Evolutionary conservation across 2,797 vertebrate species (phyloP), one percentile per base, ranked within the genome.

Genomic region (Cynodonichthys magdalenae): DNA sequence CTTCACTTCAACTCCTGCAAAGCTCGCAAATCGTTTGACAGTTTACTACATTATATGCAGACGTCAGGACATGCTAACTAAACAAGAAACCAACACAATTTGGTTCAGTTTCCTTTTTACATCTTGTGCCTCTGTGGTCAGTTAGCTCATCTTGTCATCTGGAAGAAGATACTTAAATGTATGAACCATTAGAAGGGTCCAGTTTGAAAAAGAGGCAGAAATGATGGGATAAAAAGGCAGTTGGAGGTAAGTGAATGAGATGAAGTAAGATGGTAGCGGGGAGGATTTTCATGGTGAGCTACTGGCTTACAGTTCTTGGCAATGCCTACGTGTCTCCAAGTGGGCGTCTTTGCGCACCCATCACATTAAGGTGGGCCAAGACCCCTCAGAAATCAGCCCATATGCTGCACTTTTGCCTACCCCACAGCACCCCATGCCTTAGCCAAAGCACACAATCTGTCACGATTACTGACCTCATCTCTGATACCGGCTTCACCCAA

Each of bases 381-480:
- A 84, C 84, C 84, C 79, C 83, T 85, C 84, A 79, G 86, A 87
- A 89, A 69, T 79, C 72, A 66, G 75, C 74, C 87, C 91, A 92
- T 93, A 92, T 92, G 91, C 79, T 88, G 87, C 82, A 80, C 82
- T 71, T 77, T 66, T 71, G 76, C 59, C 72, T 49, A 70, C 78
- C 68, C 82, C 74, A 76, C 79, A 81, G 71, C 80, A 69, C 57
- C 68, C 58, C 24, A 58, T 4, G 48, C 56, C 69, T 70, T 46
- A 62, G 89, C 90, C 92, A 92, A 91, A 81, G 84, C 76, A 87
- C 77, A 89, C 92, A 93, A 91, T 86, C 90, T 90, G 91, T 85
- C 82, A 39, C 12, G 36, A 14, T 39, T 39, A 39, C 90, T 72
- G 77, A 83, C 81, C 54, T 70, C 78, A 69, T 76, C 76, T 83